Percentiles rank a stretch among this genome's conserved stretches.
Conservation (phyloP, 2,888 invertebrate species). For the Entomobrya proxima region DNA sequence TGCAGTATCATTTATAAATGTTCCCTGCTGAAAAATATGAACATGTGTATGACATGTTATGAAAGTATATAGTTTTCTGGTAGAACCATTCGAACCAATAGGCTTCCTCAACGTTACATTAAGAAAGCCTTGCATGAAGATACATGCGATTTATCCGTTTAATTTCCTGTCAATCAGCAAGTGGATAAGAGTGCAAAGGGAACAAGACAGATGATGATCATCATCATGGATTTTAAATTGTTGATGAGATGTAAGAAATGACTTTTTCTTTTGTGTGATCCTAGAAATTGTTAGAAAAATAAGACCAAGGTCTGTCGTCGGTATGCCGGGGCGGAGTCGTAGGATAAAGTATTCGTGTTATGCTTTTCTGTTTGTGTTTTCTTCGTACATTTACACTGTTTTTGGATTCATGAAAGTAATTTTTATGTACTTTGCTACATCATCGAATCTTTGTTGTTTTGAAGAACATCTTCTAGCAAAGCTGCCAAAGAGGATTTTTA, state of each 20-base stretch:
- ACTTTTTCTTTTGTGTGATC: slow-evolving; percentile 64
- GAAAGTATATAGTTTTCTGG: no score
- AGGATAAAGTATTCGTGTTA: neutral
- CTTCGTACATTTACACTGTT: neutral
- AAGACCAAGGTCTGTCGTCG: slow-evolving; percentile 52
- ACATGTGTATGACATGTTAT: no score
- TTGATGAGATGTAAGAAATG: slow-evolving; percentile 73
- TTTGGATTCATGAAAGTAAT: neutral
- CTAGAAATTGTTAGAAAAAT: slow-evolving; percentile 54
- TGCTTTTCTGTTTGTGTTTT: neutral
- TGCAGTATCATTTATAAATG: no score
- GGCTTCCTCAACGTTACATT: no score
- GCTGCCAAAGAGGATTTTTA: neutral
- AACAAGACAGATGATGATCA: slow-evolving; percentile 32
- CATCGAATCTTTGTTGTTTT: neutral
- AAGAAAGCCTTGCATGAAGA: neutral
- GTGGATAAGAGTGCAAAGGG: slow-evolving; percentile 44
- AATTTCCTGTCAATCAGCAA: slow-evolving; percentile 40
- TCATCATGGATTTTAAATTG: slow-evolving; percentile 48
- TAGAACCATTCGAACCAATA: no score
- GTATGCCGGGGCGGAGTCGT: slow-evolving; percentile 31
- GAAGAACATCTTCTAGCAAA: neutral
- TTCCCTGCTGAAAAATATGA: no score
- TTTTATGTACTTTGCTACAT: neutral
- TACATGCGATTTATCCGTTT: slow-evolving; percentile 5